These are phyloP conservation scores for Prionace glauca DNA, from an alignment of 2,797 vertebrate species.

Conservation along the genomic window DNA sequence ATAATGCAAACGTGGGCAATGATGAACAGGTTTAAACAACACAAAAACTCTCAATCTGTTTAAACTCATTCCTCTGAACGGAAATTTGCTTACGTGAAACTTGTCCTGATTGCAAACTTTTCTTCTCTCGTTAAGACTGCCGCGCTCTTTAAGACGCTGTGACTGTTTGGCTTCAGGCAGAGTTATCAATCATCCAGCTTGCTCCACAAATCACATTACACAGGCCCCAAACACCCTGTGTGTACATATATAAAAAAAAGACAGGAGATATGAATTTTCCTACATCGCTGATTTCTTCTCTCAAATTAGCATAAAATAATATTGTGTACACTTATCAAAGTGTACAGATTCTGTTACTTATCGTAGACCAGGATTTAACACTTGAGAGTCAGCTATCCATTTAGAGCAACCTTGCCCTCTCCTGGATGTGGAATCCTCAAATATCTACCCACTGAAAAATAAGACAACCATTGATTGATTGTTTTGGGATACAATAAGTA, in stretches of 20 bases:
- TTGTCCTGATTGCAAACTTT: conserved; percentile 14
- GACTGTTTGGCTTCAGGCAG: conserved; percentile 31
- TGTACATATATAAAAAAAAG: conserved; percentile 11
- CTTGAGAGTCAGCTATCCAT: no score
- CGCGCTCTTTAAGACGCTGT: not conserved
- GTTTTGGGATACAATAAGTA: no score
- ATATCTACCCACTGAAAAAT: not conserved
- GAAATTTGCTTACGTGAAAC: not conserved
- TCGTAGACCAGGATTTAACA: not conserved
- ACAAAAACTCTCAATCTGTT: not conserved
- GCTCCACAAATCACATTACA: conserved; percentile 29
- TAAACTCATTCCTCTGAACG: not conserved
- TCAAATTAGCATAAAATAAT: conserved; percentile 35
- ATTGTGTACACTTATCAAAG: not conserved
- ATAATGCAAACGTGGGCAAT: not conserved
- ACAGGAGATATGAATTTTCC: conserved; percentile 33
- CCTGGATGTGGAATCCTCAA: not conserved
- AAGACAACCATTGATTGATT: not conserved
- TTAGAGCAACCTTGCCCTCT: not conserved
- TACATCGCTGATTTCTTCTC: conserved; percentile 25
- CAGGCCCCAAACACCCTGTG: not conserved
- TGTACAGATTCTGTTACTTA: not conserved
- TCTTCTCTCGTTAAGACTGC: not conserved
- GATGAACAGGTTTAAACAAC: not conserved
- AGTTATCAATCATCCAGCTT: conserved; percentile 23